Evolutionary conservation across 2,888 invertebrate species (phyloP), one percentile per base, ranked within the genome.

Genomic region (Caenorhabditis sp.): DNA sequence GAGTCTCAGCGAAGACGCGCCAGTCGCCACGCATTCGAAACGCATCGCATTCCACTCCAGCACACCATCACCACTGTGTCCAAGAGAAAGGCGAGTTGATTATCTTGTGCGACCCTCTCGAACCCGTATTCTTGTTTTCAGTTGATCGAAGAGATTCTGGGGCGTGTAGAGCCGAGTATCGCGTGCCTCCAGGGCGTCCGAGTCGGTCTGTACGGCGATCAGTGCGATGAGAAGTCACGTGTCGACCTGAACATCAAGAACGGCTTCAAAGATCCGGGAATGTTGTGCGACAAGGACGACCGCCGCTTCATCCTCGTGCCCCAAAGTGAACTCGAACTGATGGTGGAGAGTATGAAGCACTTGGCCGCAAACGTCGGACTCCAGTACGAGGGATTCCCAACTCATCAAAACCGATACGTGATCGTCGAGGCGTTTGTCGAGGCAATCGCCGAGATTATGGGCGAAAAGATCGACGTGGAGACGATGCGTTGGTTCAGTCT

Each of bases 371-470:
- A 61, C 13, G 70, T 80, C 37, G 77, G 75, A n/a, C 68, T 83
- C 6, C 65, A 75, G 22, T 83, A 83, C 56, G 79, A 81, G 5
- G 81, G 79, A 5, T 83, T 84, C 62, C 84, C 84, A 9, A 75
- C 62, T 8, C 39, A 70, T 8, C 70, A 74, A 3, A 74, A 80
- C 56, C 80, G 78, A 30, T 84, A 78, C 63, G 75, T 84, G 11
- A 63, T 82, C 41, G 83, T 78, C 32, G 82, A 83, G 39, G 83
- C 84, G 7, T 83, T 84, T 37, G 77, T 83, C 17, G 84, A 84
- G 20, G 84, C 83, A n/a, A 53, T 83, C 52, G 66, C 80, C 24
- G 80, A 74, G 8, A 58, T 77, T 9, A 65, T 82, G 55, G 72
- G 68, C 20, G 82, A 78, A 13, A 55, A 48, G 20, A 43, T 73